Percentiles rank a stretch among this genome's conserved stretches.
Evolutionary conservation across 2,797 vertebrate genomes (phyloP).

Genomic region (Danio kyathit): DNA sequence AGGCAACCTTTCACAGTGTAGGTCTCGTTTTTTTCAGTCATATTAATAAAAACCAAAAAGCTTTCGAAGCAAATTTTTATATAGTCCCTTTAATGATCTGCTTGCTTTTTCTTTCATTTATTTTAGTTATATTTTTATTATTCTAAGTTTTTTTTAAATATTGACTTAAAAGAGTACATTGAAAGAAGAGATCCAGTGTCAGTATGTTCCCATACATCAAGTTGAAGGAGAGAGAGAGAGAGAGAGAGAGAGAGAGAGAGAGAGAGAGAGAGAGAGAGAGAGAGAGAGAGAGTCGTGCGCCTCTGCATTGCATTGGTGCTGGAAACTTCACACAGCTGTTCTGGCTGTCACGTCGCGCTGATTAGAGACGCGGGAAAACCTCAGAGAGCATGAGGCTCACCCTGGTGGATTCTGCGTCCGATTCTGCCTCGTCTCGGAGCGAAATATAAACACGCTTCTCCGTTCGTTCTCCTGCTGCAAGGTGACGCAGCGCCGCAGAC

Average conservation of each 20-base stretch:
- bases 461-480: slow-evolving; percentile 63
- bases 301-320: slow-evolving; percentile 50
- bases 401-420: background rate
- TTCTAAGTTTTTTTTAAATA: too few species aligned
- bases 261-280: slow-evolving; percentile 10
- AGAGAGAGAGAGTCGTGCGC: slow-evolving; percentile 23
- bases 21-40: too few species aligned
- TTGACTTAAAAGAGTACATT: too few species aligned
- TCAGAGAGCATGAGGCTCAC: slow-evolving; percentile 24
- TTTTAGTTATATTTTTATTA: too few species aligned
- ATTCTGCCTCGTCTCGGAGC: background rate
- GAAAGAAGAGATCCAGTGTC: background rate
- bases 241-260: slow-evolving; percentile 1
- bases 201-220: background rate
- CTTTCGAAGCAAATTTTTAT: too few species aligned
- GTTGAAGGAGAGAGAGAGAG: background rate
- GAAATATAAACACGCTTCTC: slow-evolving; percentile 35
- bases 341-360: slow-evolving; percentile 20
- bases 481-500: slow-evolving; percentile 75
- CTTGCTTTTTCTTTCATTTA: too few species aligned
- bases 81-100: too few species aligned
- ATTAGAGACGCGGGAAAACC: slow-evolving; percentile 14
- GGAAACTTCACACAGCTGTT: slow-evolving; percentile 26
- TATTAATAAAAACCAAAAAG: too few species aligned
- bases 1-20: too few species aligned